Percentiles rank a stretch among this genome's conserved stretches.
phyloP scores from a whole-genome alignment of 2,888 invertebrate species.

The Dynastes maya region DNA sequence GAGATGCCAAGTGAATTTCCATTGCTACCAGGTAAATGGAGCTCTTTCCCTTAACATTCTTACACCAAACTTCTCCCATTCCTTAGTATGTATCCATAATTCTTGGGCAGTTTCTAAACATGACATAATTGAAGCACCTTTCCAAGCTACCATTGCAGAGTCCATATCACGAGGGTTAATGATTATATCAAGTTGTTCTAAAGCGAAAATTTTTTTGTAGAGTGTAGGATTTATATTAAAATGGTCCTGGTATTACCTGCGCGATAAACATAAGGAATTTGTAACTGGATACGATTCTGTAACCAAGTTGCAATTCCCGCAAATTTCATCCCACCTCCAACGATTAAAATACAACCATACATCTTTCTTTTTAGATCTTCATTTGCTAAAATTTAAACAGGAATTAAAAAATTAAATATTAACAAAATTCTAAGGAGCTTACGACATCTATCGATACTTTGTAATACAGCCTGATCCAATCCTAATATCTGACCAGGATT shows the following conservation, averaged over 20 bases:
- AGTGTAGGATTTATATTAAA: background rate
- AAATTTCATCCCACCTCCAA: slow-evolving; percentile 94
- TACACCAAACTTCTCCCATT: slow-evolving; percentile 91
- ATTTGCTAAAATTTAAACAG: slow-evolving; percentile 71
- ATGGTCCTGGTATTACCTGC: slow-evolving; percentile 29
- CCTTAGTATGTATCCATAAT: slow-evolving; percentile 88
- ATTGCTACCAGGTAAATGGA: slow-evolving; percentile 88
- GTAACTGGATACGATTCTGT: slow-evolving; percentile 87
- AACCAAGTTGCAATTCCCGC: slow-evolving; percentile 89
- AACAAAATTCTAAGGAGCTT: slow-evolving; percentile 61
- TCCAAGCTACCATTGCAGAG: slow-evolving; percentile 92
- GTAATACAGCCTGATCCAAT: slow-evolving; percentile 91
- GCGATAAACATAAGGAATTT: slow-evolving; percentile 69
- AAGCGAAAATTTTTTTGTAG: slow-evolving; percentile 58
- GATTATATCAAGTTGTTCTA: slow-evolving; percentile 89
- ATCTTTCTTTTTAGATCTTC: slow-evolving; percentile 94
- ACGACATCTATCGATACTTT: slow-evolving; percentile 93
- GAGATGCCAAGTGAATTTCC: background rate
- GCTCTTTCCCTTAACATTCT: slow-evolving; percentile 91
- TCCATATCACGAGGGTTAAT: slow-evolving; percentile 94
- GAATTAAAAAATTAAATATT: no score
- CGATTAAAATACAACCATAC: slow-evolving; percentile 93
- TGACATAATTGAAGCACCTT: slow-evolving; percentile 94
- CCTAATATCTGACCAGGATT: slow-evolving; percentile 88
- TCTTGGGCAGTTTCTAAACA: slow-evolving; percentile 95